phyloP scores from a whole-genome alignment of 2,888 invertebrate genomes.

The Stenolophus ochropezus region DNA sequence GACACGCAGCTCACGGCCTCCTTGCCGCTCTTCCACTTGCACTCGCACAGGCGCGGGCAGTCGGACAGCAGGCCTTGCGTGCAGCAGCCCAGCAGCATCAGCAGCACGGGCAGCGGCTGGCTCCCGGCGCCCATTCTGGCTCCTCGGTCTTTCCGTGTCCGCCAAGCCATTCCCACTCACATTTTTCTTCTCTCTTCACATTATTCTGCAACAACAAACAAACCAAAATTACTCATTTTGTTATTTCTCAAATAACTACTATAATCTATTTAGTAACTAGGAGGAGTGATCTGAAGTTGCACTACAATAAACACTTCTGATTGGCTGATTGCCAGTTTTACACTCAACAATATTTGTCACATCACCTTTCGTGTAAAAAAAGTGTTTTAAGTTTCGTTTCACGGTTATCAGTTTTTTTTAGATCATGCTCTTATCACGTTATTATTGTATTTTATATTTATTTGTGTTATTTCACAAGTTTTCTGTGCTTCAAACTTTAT shows the following conservation, averaged over 20 bases:
- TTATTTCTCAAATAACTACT: background rate
- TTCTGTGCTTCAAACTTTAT: no score
- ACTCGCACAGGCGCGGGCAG: conserved; percentile 87
- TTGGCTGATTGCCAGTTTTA: no score
- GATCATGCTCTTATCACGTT: no score
- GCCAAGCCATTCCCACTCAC: background rate
- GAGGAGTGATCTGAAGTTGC: no score
- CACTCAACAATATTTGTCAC: no score
- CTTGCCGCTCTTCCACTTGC: conserved; percentile 92
- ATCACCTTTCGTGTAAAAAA: no score
- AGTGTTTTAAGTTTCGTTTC: no score
- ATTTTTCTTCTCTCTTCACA: background rate
- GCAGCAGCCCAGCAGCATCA: conserved; percentile 68
- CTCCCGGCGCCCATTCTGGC: conserved; percentile 17
- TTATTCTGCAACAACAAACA: conserved; percentile 24
- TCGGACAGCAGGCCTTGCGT: conserved; percentile 76
- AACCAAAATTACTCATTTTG: conserved; percentile 24
- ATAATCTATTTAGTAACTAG: no score
- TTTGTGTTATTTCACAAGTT: no score
- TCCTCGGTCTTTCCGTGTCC: conserved; percentile 14
- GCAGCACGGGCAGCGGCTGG: conserved; percentile 58
- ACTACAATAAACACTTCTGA: no score
- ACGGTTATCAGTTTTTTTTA: no score
- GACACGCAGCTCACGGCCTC: conserved; percentile 88
- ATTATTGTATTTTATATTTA: no score